These are phyloP conservation scores for Lasiurus cinereus DNA, from an alignment of 2,113 vertebrate species.

Conservation along the genomic window DNA sequence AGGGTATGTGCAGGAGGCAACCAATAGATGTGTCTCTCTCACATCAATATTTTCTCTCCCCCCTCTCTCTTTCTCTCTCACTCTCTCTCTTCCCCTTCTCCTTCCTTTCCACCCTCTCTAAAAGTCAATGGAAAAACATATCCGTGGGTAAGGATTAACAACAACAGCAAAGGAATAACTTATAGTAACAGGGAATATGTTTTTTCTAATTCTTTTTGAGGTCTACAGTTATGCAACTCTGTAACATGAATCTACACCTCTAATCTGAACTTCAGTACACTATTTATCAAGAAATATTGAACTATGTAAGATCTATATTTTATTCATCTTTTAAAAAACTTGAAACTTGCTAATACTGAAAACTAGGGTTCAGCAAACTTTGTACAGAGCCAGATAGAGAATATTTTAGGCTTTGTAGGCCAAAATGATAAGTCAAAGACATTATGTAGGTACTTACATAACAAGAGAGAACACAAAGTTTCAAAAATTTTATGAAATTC, in stretches of 20 bases:
- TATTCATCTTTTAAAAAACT: constrained; percentile 36
- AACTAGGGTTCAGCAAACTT: not conserved
- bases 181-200: not conserved
- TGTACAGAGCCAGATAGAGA: not conserved
- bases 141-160: no score
- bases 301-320: not conserved
- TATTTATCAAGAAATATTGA: constrained; percentile 3
- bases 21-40: no score
- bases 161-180: no score
- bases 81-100: no score
- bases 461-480: constrained; percentile 7
- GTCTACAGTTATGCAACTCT: not conserved
- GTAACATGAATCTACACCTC: not conserved
- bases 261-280: not conserved
- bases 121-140: no score
- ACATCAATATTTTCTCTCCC: no score
- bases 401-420: constrained; percentile 29
- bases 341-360: constrained; percentile 28
- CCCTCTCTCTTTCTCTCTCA: no score
- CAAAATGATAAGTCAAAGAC: not conserved
- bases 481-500: not conserved
- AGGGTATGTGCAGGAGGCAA: no score
- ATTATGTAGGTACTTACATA: not conserved
- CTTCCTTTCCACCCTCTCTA: no score
- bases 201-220: not conserved